Percentiles rank a stretch among this genome's conserved stretches.
These are phyloP conservation scores for Eulemur albifrons DNA, from an alignment of 2,797 vertebrate genomes.

Conservation along the genomic window DNA sequence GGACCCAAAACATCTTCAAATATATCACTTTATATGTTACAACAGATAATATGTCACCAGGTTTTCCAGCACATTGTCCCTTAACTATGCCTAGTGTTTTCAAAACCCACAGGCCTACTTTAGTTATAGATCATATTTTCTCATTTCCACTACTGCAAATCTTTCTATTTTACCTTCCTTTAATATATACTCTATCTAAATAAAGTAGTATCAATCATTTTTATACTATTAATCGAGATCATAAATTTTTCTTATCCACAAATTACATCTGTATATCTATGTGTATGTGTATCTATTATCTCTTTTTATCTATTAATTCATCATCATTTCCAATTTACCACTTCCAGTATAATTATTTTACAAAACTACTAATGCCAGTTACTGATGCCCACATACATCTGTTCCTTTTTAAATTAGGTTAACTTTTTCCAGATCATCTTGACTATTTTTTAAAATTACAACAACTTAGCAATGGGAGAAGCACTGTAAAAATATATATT, in stretches of 20 bases:
- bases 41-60: not conserved
- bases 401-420: slow-evolving; percentile 66
- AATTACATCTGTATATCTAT: not conserved
- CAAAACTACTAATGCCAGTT: not conserved
- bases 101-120: not conserved
- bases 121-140: not conserved
- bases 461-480: slow-evolving; percentile 66
- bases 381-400: not conserved
- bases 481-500: slow-evolving; percentile 15
- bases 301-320: not conserved
- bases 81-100: not conserved
- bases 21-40: not conserved
- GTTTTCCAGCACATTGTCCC: not conserved
- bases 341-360: not conserved
- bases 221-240: not conserved
- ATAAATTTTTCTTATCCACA: not conserved
- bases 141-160: not conserved
- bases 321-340: not conserved
- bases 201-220: not conserved
- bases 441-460: slow-evolving; percentile 35
- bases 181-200: not conserved
- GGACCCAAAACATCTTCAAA: not conserved
- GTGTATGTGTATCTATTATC: not conserved
- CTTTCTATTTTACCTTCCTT: not conserved
- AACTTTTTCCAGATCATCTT: slow-evolving; percentile 75